Percentiles rank a stretch among this genome's conserved stretches.
These are phyloP conservation scores for Drosophila algonquin DNA, from an alignment of 2,888 invertebrate species.

Conservation along the genomic window DNA sequence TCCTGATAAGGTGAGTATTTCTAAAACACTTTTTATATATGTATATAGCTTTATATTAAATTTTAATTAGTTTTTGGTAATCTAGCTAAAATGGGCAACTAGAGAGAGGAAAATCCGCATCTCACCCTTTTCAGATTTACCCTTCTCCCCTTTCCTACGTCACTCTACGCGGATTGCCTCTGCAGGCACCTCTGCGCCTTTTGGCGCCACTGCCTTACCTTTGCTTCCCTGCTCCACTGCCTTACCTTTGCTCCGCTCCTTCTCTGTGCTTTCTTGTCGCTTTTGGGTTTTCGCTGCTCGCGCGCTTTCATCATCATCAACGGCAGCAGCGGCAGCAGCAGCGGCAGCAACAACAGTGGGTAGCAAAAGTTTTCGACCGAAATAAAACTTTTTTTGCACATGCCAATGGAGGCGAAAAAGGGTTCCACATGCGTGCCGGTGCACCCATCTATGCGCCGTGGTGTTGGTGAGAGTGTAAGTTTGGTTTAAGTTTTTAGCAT, in stretches of 20 bases:
- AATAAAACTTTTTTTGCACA: constrained; percentile 67
- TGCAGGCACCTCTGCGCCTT: background rate
- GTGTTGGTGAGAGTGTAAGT: constrained; percentile 54
- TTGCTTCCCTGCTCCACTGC: background rate
- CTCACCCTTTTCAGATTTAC: background rate
- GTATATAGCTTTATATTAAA: background rate
- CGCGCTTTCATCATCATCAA: constrained; percentile 78
- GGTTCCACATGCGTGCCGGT: constrained; percentile 78
- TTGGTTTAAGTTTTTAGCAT: constrained; percentile 80
- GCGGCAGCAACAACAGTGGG: constrained; percentile 24
- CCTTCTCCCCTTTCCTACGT: background rate
- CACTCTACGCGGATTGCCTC: background rate
- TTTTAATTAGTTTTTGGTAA: background rate
- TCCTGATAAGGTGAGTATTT: background rate
- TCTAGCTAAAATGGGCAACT: background rate
- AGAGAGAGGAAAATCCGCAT: background rate
- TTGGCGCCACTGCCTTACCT: background rate
- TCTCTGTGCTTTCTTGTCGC: constrained; percentile 14
- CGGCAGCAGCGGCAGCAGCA: constrained; percentile 41
- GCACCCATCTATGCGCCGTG: constrained; percentile 51
- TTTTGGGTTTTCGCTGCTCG: constrained; percentile 38
- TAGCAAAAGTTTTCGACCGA: constrained; percentile 66
- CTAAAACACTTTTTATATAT: background rate
- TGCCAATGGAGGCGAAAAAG: constrained; percentile 68
- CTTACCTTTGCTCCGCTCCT: too few species aligned